Conservation (phyloP, 1,140 invertebrate genomes). For the Anoplophora glabripennis region DNA sequence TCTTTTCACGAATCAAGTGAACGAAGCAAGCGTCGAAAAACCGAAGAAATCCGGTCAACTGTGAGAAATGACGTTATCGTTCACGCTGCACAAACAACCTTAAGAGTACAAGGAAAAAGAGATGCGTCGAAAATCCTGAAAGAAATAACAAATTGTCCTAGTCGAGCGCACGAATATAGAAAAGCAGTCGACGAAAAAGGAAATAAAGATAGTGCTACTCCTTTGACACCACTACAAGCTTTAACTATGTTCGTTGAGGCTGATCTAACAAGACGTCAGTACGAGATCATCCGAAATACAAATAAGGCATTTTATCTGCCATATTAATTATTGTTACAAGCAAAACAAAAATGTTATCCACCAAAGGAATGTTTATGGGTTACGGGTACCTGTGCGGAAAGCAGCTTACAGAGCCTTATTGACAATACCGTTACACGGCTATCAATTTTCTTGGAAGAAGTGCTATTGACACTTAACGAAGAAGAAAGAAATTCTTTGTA, state of each 20-base stretch:
- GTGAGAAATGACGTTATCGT: no score
- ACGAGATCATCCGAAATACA: constrained; percentile 32
- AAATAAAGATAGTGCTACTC: no score
- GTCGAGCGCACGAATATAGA: constrained; percentile 1
- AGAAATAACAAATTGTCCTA: constrained; percentile 7
- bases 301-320: constrained; percentile 37
- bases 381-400: constrained; percentile 38
- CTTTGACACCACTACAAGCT: constrained; percentile 30
- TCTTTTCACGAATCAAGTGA: constrained; percentile 6
- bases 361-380: constrained; percentile 26
- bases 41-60: constrained; percentile 10
- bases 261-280: constrained; percentile 35
- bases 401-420: constrained; percentile 40
- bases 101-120: constrained; percentile 9
- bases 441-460: constrained; percentile 33
- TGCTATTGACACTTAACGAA: no score
- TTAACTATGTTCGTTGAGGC: constrained; percentile 39
- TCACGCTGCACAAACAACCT: no score
- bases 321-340: constrained; percentile 36
- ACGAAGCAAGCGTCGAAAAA: constrained; percentile 11
- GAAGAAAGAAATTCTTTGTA: not conserved
- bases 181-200: constrained; percentile 10
- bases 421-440: constrained; percentile 37
- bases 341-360: constrained; percentile 40
- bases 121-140: constrained; percentile 11